Evolutionary conservation across 2,888 invertebrate genomes (phyloP).

Genomic region (Callosobruchus maculatus): DNA sequence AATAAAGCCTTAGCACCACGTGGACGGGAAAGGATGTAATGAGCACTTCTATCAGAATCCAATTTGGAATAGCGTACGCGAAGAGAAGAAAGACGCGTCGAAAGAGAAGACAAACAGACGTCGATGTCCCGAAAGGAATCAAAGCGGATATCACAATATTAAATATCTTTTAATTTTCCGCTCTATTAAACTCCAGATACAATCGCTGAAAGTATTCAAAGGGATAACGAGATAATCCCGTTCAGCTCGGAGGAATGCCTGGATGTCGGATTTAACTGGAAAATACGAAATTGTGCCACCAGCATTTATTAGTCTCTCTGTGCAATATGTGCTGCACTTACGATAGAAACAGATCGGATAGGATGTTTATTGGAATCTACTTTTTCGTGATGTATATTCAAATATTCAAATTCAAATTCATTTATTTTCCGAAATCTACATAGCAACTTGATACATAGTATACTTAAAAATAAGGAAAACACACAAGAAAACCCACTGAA

Average conservation of each 20-base stretch:
- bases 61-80: neutral
- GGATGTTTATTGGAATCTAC: no score
- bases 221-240: constrained; percentile 43
- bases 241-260: constrained; percentile 23
- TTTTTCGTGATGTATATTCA: no score
- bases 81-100: neutral
- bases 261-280: neutral
- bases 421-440: no score
- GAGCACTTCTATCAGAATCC: neutral
- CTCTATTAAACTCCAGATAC: constrained; percentile 42
- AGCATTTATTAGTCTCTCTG: neutral
- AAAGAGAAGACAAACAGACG: neutral
- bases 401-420: no score
- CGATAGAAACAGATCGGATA: neutral
- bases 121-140: constrained; percentile 29
- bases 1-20: no score
- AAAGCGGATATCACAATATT: constrained; percentile 39
- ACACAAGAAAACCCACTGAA: no score
- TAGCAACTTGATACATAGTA: no score
- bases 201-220: constrained; percentile 44
- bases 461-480: no score
- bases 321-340: neutral
- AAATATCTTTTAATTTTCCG: constrained; percentile 44
- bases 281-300: neutral
- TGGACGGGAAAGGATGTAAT: neutral